Base-by-base conservation (phyloP, 2,888 invertebrate species). In the Deilephila porcellus region DNA sequence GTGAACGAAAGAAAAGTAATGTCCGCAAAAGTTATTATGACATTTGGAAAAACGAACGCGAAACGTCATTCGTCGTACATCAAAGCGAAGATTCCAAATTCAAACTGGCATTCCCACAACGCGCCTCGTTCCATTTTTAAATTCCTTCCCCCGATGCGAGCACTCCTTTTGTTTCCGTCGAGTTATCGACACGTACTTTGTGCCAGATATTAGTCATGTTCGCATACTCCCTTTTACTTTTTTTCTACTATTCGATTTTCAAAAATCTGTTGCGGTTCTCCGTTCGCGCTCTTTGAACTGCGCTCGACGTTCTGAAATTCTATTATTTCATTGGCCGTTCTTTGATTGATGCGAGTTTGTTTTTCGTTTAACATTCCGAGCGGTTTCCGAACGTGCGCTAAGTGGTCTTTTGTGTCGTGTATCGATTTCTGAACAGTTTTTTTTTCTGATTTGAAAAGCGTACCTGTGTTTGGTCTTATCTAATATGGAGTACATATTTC, bases 261-360 rank as follows among this genome's bases (percentile, higher is more conserved):
- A 82, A 89, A 86, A 89, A 86, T 92, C 90, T 91, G 92, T 91
- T 92, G 92, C 87, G 91, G 91, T 93, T 89, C 90, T 90, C 89
- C 90, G 89, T 90, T 89, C 85, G 86, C 88, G 87, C 91, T 86
- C 91, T 93, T 93, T 93, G 93, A 90, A 88, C 91, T 88, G 90
- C 90, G 86, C 90, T 91, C 91, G 88, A 87, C 90, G 90, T 90
- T 91, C 88, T 88, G 86, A 88, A 91, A 93, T 93, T 91, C 90
- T 92, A 93, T 93, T 93, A 93, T 92, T 90, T 88, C 91, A 90
- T 91, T 90, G 87, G 89, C 89, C 86, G 89, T 91, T 90, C 93
- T 94, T 92, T 93, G 94, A 94, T 94, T 93, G 93, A 93, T 91
- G 91, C 87, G 87, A 84, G 85, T 89, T 87, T 83, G 88, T 90